Conservation (phyloP, 2,113 vertebrate species). For the Isichthys henryi region DNA sequence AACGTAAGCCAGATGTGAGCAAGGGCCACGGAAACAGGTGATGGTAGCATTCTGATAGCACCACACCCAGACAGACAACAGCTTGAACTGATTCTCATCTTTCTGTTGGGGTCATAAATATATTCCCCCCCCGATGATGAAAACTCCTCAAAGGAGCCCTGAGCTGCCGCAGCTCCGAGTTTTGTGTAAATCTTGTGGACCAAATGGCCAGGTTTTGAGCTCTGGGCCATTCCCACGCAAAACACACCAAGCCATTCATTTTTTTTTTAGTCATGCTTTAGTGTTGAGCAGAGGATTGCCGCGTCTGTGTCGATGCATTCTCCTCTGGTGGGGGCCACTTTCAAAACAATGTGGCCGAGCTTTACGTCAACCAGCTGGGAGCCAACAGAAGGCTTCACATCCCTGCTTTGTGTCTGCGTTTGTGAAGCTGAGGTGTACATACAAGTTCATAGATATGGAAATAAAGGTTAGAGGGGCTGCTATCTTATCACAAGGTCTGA, state of each 20-base stretch:
- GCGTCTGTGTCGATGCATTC: neutral
- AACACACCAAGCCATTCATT: conserved; percentile 21
- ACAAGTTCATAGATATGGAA: neutral
- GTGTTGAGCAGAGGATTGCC: neutral
- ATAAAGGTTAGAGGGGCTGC: neutral
- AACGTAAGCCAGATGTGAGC: conserved; percentile 81
- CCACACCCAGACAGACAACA: conserved; percentile 70
- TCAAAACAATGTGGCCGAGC: neutral
- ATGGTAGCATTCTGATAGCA: conserved; percentile 82
- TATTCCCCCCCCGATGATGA: conserved; percentile 22
- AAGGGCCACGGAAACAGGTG: conserved; percentile 77
- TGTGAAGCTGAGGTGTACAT: neutral
- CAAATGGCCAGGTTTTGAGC: conserved; percentile 17
- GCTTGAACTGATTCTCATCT: conserved; percentile 60
- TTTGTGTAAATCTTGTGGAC: conserved; percentile 37
- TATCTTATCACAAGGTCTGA: neutral
- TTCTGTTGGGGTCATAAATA: conserved; percentile 56
- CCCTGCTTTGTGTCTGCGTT: neutral
- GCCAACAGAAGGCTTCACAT: neutral
- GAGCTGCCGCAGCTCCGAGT: conserved; percentile 26
- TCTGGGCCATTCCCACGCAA: conserved; percentile 27
- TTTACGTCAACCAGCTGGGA: neutral
- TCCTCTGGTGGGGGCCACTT: neutral
- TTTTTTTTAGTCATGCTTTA: neutral
- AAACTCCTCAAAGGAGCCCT: conserved; percentile 1